Evolutionary conservation across 1,140 invertebrate genomes (phyloP).

Genomic region (Micrasema minimum): DNA sequence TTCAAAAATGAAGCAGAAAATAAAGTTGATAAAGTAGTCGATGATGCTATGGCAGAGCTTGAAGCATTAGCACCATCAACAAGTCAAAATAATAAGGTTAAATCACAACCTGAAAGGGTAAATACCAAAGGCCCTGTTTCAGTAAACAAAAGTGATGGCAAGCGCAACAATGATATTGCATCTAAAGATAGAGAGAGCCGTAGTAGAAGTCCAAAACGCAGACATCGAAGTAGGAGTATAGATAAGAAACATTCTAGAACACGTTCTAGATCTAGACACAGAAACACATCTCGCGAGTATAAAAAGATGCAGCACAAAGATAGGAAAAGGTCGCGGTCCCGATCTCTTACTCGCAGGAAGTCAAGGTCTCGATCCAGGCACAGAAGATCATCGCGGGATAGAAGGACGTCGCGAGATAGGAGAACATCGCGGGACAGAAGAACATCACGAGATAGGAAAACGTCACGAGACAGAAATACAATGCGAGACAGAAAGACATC

Average conservation of each 20-base stretch:
- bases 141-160: conserved; percentile 45
- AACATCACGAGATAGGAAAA: conserved; percentile 53
- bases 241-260: conserved; percentile 47
- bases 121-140: neutral
- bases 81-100: conserved; percentile 33
- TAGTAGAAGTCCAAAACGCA: conserved; percentile 55
- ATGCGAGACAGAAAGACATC: conserved; percentile 55
- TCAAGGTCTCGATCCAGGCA: conserved; percentile 58
- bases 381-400: conserved; percentile 53
- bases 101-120: conserved; percentile 43
- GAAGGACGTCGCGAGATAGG: conserved; percentile 54
- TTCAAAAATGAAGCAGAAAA: conserved; percentile 60
- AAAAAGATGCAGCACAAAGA: conserved; percentile 26
- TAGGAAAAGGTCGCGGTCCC: conserved; percentile 59
- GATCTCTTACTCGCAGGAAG: conserved; percentile 58
- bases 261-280: conserved; percentile 58
- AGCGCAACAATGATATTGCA: conserved; percentile 17
- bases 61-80: conserved; percentile 84
- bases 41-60: conserved; percentile 88
- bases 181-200: conserved; percentile 50
- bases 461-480: conserved; percentile 53
- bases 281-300: conserved; percentile 27
- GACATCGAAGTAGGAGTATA: conserved; percentile 55
- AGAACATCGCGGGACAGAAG: conserved; percentile 48
- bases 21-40: conserved; percentile 69